Conservation (phyloP, 2,888 invertebrate genomes). For the Limnephilus auricula region DNA sequence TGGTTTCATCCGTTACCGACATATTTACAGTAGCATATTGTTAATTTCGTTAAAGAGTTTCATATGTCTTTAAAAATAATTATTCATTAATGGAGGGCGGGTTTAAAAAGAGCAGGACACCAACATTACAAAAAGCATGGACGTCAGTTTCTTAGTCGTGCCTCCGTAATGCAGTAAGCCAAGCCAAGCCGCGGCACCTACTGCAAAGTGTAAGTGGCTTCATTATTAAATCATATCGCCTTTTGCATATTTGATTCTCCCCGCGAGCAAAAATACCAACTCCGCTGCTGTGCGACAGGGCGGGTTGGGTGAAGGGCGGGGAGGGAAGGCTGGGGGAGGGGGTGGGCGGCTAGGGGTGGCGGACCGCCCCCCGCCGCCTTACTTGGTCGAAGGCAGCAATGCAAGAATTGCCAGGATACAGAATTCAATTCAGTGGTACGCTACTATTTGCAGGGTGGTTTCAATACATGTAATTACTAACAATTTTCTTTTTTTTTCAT, state of each 20-base stretch:
- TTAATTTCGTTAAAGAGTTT: neutral
- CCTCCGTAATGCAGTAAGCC: neutral
- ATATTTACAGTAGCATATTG: too few species aligned
- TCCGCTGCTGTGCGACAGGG: neutral
- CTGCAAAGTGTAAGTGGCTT: slow-evolving; percentile 62
- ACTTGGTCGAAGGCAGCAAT: slow-evolving; percentile 28
- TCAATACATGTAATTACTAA: neutral
- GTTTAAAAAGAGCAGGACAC: neutral
- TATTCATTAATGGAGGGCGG: neutral
- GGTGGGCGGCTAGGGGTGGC: slow-evolving; percentile 26
- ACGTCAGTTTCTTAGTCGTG: neutral
- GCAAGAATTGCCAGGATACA: slow-evolving; percentile 24
- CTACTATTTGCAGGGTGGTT: neutral
- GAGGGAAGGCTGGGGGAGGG: neutral
- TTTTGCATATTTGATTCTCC: slow-evolving; percentile 62
- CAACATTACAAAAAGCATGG: neutral
- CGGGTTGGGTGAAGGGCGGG: neutral
- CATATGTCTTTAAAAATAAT: neutral
- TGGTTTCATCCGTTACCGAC: too few species aligned
- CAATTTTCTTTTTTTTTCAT: too few species aligned
- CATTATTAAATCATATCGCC: slow-evolving; percentile 64
- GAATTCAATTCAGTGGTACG: slow-evolving; percentile 12
- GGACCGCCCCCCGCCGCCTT: slow-evolving; percentile 29
- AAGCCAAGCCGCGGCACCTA: slow-evolving; percentile 15
- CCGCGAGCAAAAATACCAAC: slow-evolving; percentile 56